Base-by-base conservation (phyloP, 1,140 invertebrate species). In the Eupristina koningsbergeri region DNA sequence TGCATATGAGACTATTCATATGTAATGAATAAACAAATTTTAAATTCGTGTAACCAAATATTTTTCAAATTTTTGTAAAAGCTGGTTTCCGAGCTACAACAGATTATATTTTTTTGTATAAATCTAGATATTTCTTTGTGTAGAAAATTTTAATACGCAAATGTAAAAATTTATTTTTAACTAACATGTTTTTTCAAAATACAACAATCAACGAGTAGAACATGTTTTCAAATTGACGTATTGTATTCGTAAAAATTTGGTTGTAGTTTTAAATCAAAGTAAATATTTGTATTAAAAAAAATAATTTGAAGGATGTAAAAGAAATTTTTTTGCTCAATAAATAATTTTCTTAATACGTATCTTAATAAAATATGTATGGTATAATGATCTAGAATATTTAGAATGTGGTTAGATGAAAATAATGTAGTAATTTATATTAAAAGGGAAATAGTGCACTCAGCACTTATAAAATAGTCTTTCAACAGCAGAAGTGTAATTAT, bases 381-480 rank as follows among this genome's bases (percentile, higher is more conserved):
- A 13, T 36, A 31, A 67, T 19, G 9, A 19, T 67, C 8, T 0
- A 5, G 64, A 39, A 67, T 67, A 39, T 67, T 39, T 39, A 36
- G 19, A 36, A 34, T 22, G 31, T 36, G 29, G 5, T 36, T 36
- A 36, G 19, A 67, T 39, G 31, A 19, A 67, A 67, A 67, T 67
- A 67, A 67, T 19, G 17, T 36, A 67, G 31, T 36, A 36, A 67
- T 36, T 67, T 67, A 36, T 67, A 36, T 22, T 36, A 67, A 9
- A 22, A 29, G 64, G 34, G 19, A 17, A 67, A 17, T 67, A 39
- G 34, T 36, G 64, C 31, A 34, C 15, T 36, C n/a, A 36, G 19
- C 17, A 67, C 64, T 67, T 67, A 67, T 67, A 67, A 67, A 67
- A 34, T 39, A 67, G 64, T 67, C 64, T 67, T 67, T 19, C 34